Conservation (phyloP, 2,888 invertebrate species). For the Plagodis pulveraria region DNA sequence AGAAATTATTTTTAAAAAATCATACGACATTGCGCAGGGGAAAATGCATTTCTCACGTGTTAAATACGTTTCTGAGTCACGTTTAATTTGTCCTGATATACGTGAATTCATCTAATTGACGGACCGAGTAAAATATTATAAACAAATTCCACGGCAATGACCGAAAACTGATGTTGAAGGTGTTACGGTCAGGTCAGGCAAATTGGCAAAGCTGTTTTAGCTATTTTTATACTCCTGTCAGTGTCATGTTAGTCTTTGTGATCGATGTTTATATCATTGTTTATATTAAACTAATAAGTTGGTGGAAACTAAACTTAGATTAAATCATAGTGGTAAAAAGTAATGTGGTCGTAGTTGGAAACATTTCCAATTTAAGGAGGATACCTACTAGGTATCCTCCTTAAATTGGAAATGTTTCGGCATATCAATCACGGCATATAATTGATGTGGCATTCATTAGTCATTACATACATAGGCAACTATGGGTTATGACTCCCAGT, state of each 20-base stretch:
- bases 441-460: too few species aligned
- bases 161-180: conserved; percentile 22
- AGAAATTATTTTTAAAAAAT: conserved; percentile 44
- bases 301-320: too few species aligned
- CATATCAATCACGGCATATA: too few species aligned
- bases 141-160: conserved; percentile 31
- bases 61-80: conserved; percentile 31
- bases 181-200: conserved; percentile 23
- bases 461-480: too few species aligned
- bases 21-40: conserved; percentile 37
- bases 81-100: conserved; percentile 23
- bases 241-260: not conserved
- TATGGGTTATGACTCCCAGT: too few species aligned
- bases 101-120: conserved; percentile 28
- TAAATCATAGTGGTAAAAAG: too few species aligned
- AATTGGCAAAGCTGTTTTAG: conserved; percentile 10
- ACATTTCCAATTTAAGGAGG: too few species aligned
- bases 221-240: not conserved
- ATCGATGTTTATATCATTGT: too few species aligned
- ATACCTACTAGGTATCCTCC: too few species aligned
- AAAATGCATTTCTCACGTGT: conserved; percentile 38
- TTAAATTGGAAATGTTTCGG: too few species aligned
- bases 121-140: conserved; percentile 25
- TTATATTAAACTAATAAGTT: too few species aligned
- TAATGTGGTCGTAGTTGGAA: too few species aligned